Evolutionary conservation across 2,113 vertebrate genomes (phyloP), one percentile per base, ranked within the genome.

Genomic region (Lamprotornis superbus): DNA sequence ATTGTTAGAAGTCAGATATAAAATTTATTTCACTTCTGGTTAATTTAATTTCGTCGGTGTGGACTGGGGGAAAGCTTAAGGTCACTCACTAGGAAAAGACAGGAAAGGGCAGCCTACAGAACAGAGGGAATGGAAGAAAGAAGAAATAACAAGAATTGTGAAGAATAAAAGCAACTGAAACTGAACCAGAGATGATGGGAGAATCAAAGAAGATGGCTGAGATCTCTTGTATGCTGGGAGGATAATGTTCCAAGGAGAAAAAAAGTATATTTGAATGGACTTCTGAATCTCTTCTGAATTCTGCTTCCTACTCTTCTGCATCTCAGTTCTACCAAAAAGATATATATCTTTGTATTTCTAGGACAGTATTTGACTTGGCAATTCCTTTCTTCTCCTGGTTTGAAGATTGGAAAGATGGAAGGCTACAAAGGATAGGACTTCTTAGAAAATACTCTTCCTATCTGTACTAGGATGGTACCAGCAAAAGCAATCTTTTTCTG

Each of bases 131-230:
- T 14, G 19, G 63, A 79, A 80, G 15, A 76, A 89, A 46, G 39
- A 79, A 87, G 37, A 79, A 89, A 76, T 83, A 40, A 83, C 87
- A 67, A 92, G 30, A 87, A 77, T 27, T 70, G 35, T 70, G 39
- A 93, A 86, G 35, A 90, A 69, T 74, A 80, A 92, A 87, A 90
- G 35, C 70, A 65, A 80, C 53, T 70, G 67, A 93, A 83, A 50
- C 70, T 74, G 74, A 69, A 94, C 59, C 30, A 91, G 75, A 76
- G 65, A 74, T 7, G 1, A 40, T 28, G 16, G 46, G 42, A 91
- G 46, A 87, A 63, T 83, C 59, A 85, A 76, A 76, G 30, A 46
- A 69, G n/a, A 42, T 88, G 59, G 39, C 64, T 73, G 55, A 93
- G 71, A 37, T 71, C 22, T 83, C 63, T 42, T 60, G 12, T 79